Conservation (phyloP, 2,113 vertebrate genomes). For the Brachyistius frenatus region DNA sequence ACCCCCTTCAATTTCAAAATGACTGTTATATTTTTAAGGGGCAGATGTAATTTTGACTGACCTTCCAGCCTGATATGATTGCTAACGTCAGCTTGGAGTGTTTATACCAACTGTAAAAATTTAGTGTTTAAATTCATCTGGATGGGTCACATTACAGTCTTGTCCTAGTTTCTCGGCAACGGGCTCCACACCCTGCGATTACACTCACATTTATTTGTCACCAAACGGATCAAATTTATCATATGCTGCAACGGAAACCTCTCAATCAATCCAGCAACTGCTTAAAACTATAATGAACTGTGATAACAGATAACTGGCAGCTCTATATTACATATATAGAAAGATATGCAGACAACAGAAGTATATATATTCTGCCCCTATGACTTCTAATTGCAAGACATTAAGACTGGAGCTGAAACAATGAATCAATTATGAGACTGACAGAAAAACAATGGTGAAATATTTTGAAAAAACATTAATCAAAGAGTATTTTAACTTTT, state of each 20-base stretch:
- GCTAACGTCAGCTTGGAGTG: slow-evolving; percentile 50
- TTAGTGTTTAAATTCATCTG: slow-evolving; percentile 54
- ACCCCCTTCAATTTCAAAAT: slow-evolving; percentile 73
- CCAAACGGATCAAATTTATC: background rate
- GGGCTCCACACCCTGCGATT: slow-evolving; percentile 10
- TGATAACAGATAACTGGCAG: background rate
- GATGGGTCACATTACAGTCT: slow-evolving; percentile 37
- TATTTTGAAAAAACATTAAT: no score
- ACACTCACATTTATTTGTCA: background rate
- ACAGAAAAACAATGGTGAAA: no score
- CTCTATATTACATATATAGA: no score
- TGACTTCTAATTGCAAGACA: no score
- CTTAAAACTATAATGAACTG: background rate
- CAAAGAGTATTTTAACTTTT: no score
- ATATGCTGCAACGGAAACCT: background rate
- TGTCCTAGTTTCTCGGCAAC: slow-evolving; percentile 24
- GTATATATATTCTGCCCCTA: no score
- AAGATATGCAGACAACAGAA: no score
- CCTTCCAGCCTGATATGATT: slow-evolving; percentile 63
- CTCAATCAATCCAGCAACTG: background rate
- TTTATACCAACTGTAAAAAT: slow-evolving; percentile 58
- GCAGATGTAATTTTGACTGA: slow-evolving; percentile 72
- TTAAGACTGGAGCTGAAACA: no score
- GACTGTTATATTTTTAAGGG: slow-evolving; percentile 60
- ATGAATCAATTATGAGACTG: no score